These are phyloP conservation scores for Corella eumyota DNA, from an alignment of 23 tunicate species.

Conservation along the genomic window DNA sequence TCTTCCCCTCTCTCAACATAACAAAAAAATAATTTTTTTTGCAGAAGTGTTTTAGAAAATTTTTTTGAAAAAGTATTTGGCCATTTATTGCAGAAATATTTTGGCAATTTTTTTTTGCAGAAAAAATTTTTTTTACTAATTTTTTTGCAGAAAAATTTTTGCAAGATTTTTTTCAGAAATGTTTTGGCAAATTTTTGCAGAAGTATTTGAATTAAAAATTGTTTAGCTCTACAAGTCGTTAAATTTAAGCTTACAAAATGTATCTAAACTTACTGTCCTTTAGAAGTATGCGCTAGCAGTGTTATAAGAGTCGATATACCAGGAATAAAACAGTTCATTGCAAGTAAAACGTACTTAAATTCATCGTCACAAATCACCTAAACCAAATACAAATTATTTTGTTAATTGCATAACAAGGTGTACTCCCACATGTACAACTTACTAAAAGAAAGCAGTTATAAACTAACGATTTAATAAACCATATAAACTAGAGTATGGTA, in stretches of 20 bases:
- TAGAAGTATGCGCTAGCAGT: constrained; percentile 94
- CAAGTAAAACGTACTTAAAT: constrained; percentile 86
- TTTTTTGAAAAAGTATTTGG: no score
- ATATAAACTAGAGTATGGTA: neutral
- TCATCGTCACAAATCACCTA: constrained; percentile 97
- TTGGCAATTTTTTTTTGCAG: no score
- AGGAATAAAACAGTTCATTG: constrained; percentile 96
- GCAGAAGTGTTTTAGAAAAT: no score
- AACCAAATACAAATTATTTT: neutral
- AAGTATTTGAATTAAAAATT: no score
- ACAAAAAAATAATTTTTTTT: neutral
- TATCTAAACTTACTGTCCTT: constrained; percentile 70
- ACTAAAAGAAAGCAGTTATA: neutral
- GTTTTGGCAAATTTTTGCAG: no score
- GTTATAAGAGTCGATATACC: constrained; percentile 92
- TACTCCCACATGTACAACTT: neutral
- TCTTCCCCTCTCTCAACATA: constrained; percentile 62
- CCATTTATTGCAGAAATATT: no score
- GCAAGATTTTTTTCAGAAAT: no score
- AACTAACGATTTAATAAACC: neutral
- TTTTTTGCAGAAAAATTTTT: no score
- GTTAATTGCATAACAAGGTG: no score
- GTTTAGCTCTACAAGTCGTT: no score
- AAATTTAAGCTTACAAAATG: no score
- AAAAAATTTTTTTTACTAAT: no score